Conservation (phyloP, 2,888 invertebrate species). For the Hedychridium roseum region DNA sequence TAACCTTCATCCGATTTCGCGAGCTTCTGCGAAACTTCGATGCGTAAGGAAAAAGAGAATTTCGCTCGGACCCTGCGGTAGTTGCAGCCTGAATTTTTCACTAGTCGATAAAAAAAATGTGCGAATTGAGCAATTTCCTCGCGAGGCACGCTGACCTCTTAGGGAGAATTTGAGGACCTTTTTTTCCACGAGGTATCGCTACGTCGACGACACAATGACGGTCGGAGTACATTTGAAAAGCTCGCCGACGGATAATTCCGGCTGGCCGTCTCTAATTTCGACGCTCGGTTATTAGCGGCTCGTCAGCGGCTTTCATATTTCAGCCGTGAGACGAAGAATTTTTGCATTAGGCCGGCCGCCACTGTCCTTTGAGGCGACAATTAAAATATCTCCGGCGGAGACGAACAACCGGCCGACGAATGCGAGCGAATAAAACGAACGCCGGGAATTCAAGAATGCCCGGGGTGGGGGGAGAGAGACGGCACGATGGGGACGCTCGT, state of each 20-base stretch:
- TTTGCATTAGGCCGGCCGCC: conserved; percentile 40
- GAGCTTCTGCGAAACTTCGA: no score
- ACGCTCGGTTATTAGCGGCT: conserved; percentile 44
- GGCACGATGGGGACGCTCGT: conserved; percentile 19
- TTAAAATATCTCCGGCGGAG: conserved; percentile 55
- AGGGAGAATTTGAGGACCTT: no score
- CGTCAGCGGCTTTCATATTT: conserved; percentile 46
- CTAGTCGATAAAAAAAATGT: no score
- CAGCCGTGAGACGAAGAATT: conserved; percentile 49
- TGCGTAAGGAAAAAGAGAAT: no score
- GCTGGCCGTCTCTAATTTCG: conserved; percentile 31
- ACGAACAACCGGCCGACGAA: conserved; percentile 20
- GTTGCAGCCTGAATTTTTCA: no score
- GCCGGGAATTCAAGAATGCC: conserved; percentile 44
- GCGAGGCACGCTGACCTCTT: no score
- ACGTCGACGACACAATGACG: no score
- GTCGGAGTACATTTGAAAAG: conserved; percentile 10
- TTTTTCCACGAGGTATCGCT: no score
- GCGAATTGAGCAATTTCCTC: no score
- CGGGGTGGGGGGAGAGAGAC: conserved; percentile 13
- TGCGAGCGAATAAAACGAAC: conserved; percentile 39
- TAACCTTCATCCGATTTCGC: no score
- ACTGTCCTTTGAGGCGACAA: conserved; percentile 54
- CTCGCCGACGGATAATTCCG: conserved; percentile 20
- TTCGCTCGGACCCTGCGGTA: no score